phyloP scores from a whole-genome alignment of 1,140 invertebrate genomes.

The Pinna nobilis region DNA sequence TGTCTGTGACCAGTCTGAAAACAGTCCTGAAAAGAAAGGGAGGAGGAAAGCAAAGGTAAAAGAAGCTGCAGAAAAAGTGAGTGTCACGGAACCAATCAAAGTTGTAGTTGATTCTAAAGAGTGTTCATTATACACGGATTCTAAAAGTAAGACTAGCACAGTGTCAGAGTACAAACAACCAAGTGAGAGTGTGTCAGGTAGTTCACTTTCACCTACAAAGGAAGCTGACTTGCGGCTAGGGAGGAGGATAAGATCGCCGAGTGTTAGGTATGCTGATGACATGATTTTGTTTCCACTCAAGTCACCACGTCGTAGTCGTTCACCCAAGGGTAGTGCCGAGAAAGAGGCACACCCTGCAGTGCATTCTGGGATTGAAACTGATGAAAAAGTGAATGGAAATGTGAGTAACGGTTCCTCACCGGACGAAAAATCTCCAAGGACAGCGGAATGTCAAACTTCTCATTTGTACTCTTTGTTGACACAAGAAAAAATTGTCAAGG shows the following conservation, averaged over 20 bases:
- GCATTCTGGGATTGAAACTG: too few relatives aligned
- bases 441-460: constrained; percentile 36
- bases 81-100: too few relatives aligned
- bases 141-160: too few relatives aligned
- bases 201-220: constrained; percentile 10
- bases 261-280: constrained; percentile 40
- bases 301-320: constrained; percentile 21
- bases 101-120: too few relatives aligned
- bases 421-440: constrained; percentile 15
- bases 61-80: too few relatives aligned
- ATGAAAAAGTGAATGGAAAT: not conserved
- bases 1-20: too few relatives aligned
- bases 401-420: not conserved
- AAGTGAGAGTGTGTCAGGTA: too few relatives aligned
- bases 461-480: constrained; percentile 43
- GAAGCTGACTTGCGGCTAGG: constrained; percentile 23
- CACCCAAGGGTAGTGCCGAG: constrained; percentile 13
- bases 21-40: too few relatives aligned
- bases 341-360: not conserved
- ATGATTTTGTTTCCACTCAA: constrained; percentile 42
- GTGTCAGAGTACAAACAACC: too few relatives aligned
- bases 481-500: not conserved
- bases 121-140: too few relatives aligned
- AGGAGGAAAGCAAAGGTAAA: too few relatives aligned
- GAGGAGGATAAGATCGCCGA: constrained; percentile 36